These are phyloP conservation scores for Drosophila mauritiana DNA, from an alignment of 1,140 invertebrate genomes.

Conservation along the genomic window DNA sequence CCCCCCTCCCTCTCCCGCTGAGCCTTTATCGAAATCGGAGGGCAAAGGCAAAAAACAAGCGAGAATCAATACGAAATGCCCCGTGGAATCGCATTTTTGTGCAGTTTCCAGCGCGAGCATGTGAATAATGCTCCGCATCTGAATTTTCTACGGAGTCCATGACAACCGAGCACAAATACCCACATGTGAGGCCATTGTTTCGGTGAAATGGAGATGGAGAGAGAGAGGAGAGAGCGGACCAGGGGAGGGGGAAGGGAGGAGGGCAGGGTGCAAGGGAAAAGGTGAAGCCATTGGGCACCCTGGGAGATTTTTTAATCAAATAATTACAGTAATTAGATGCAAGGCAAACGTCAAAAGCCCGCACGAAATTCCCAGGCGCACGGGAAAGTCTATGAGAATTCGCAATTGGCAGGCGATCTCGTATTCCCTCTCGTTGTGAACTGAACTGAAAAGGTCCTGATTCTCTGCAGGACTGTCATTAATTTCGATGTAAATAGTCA, in stretches of 20 bases:
- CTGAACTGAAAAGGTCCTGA: constrained; percentile 1
- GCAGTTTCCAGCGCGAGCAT: constrained; percentile 33
- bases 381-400: constrained; percentile 19
- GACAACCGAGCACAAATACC: constrained; percentile 35
- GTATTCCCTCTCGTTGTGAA: constrained; percentile 4
- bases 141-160: constrained; percentile 43
- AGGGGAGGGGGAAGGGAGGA: background rate
- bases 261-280: constrained; percentile 19
- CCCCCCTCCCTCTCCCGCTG: constrained; percentile 50
- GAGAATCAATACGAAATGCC: constrained; percentile 34
- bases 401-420: constrained; percentile 11
- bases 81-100: constrained; percentile 45
- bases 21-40: constrained; percentile 56
- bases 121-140: constrained; percentile 58
- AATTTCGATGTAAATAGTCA: background rate
- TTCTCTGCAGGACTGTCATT: too few species aligned
- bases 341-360: constrained; percentile 48
- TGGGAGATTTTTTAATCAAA: constrained; percentile 81
- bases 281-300: constrained; percentile 58
- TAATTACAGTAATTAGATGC: constrained; percentile 77
- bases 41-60: constrained; percentile 13
- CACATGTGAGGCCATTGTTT: constrained; percentile 37
- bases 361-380: constrained; percentile 58
- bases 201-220: constrained; percentile 49
- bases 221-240: background rate